phyloP scores from a whole-genome alignment of 2,113 vertebrate genomes.

The Penelope pileata region DNA sequence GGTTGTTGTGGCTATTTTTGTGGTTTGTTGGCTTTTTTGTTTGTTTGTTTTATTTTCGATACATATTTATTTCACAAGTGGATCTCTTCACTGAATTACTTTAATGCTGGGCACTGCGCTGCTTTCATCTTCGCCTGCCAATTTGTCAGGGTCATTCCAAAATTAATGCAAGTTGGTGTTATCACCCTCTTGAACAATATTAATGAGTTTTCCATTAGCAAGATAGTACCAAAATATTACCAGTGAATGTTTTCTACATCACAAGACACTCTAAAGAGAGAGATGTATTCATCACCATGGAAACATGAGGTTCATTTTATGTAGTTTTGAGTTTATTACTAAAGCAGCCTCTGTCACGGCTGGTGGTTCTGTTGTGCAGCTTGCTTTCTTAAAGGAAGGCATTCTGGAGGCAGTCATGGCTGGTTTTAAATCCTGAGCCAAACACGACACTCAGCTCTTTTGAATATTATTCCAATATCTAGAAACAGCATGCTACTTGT shows the following conservation, averaged over 20 bases:
- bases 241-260: conserved; percentile 17
- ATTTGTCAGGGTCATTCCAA: not conserved
- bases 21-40: not conserved
- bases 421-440: not conserved
- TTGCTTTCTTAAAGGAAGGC: not conserved
- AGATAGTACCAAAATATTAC: conserved; percentile 8
- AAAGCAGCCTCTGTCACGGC: not conserved
- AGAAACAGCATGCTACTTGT: not conserved
- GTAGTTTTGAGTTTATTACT: conserved; percentile 55
- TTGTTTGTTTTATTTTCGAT: not conserved
- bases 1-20: not conserved
- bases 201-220: conserved; percentile 42
- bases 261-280: not conserved
- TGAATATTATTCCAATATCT: not conserved
- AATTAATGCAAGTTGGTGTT: not conserved
- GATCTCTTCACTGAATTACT: not conserved
- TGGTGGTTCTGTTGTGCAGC: not conserved
- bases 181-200: not conserved
- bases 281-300: conserved; percentile 39
- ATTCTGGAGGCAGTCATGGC: not conserved
- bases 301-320: conserved; percentile 57
- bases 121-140: not conserved
- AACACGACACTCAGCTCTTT: not conserved
- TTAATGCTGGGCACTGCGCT: not conserved
- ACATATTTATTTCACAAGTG: not conserved